Evolutionary conservation across 2,113 vertebrate species (phyloP).

Genomic region (Brevimyrus niger): DNA sequence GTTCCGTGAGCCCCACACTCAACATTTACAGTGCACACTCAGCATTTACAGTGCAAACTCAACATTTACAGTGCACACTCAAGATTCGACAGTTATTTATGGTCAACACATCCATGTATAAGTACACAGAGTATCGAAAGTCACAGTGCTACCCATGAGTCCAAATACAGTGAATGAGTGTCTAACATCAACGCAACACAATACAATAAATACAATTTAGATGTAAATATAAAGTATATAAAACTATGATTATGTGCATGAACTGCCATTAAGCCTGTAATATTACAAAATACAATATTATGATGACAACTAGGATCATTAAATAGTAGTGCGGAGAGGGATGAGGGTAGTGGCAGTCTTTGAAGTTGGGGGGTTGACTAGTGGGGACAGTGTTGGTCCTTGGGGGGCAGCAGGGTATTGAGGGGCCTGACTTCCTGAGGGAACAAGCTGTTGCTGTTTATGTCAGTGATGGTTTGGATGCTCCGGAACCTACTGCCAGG

Average conservation of each 20-base stretch:
- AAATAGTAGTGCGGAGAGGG: background rate
- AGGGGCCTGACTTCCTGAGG: background rate
- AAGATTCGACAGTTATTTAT: background rate
- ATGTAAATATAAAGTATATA: background rate
- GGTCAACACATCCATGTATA: background rate
- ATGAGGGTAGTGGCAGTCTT: background rate
- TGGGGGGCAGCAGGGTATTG: background rate
- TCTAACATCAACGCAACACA: background rate
- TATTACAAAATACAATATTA: too few relatives aligned
- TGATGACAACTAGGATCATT: background rate
- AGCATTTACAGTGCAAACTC: background rate
- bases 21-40: background rate
- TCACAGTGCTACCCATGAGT: background rate
- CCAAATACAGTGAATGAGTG: background rate
- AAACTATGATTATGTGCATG: background rate
- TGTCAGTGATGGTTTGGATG: background rate
- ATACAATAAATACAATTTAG: background rate
- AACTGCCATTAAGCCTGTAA: too few relatives aligned
- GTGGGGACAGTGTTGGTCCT: background rate
- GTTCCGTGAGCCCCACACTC: background rate
- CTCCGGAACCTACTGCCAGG: background rate
- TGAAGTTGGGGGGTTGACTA: background rate
- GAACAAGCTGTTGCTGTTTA: background rate
- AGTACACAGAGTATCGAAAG: background rate
- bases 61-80: background rate